A percentile compares a stretch with the other conserved stretches of the same genome.
These are phyloP conservation scores for Nipponacmea schrenckii DNA, from an alignment of 2,888 invertebrate genomes.

Conservation along the genomic window DNA sequence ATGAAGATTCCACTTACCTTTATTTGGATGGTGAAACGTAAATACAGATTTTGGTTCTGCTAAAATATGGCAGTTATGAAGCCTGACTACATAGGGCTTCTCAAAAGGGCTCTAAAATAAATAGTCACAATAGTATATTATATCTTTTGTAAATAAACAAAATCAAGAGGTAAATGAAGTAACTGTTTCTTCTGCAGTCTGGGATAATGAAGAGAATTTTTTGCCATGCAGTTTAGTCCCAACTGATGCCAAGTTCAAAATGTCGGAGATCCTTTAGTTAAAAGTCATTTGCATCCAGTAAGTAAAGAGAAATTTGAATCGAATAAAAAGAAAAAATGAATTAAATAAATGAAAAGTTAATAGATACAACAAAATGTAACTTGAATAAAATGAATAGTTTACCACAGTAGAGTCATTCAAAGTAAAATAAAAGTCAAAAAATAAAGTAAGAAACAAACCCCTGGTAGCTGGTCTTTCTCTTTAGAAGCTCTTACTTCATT, in stretches of 20 bases:
- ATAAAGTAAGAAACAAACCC: conserved; percentile 35
- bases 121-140: conserved; percentile 3
- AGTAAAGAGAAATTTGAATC: no score
- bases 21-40: conserved; percentile 91
- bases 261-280: no score
- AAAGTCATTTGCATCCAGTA: no score
- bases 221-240: no score
- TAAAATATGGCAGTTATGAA: conserved; percentile 85
- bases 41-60: conserved; percentile 82
- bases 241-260: no score
- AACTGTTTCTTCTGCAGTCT: no score
- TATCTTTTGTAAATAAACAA: no score
- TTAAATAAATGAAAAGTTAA: no score
- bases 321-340: no score
- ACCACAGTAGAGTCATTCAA: background rate
- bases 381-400: background rate
- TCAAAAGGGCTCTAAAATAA: conserved; percentile 74
- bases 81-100: conserved; percentile 91
- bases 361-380: no score
- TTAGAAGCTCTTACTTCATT: conserved; percentile 72
- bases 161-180: no score
- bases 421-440: conserved; percentile 4
- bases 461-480: conserved; percentile 59
- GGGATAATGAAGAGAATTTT: no score
- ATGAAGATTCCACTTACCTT: conserved; percentile 66